Evolutionary conservation across 2,888 invertebrate species (phyloP).

Genomic region (Lepidochrysops patricia): DNA sequence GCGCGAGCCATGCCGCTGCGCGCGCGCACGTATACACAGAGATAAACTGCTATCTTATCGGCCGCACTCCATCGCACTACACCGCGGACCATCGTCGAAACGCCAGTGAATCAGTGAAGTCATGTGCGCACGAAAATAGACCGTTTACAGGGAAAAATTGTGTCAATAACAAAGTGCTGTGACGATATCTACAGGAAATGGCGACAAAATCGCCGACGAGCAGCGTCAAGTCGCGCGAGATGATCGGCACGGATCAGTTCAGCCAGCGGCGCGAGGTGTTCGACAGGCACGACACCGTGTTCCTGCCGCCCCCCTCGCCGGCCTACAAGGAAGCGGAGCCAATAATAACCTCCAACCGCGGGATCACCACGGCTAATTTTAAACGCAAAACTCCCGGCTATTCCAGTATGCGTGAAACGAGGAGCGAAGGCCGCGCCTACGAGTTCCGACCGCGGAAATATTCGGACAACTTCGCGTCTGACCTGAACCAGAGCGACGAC

Average conservation of each 20-base stretch:
- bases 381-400: slow-evolving; percentile 58
- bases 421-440: slow-evolving; percentile 48
- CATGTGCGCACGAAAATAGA: slow-evolving; percentile 71
- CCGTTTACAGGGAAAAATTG: slow-evolving; percentile 70
- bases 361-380: slow-evolving; percentile 61
- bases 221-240: slow-evolving; percentile 66
- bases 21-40: slow-evolving; percentile 36
- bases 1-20: neutral
- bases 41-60: slow-evolving; percentile 72
- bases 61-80: slow-evolving; percentile 63
- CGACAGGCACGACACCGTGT: slow-evolving; percentile 68
- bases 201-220: slow-evolving; percentile 65
- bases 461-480: slow-evolving; percentile 64
- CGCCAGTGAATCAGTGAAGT: slow-evolving; percentile 68
- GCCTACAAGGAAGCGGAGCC: slow-evolving; percentile 50
- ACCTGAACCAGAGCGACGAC: slow-evolving; percentile 60
- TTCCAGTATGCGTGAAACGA: slow-evolving; percentile 65
- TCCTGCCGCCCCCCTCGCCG: slow-evolving; percentile 55
- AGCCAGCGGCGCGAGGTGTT: slow-evolving; percentile 70
- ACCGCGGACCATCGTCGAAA: slow-evolving; percentile 65
- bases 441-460: slow-evolving; percentile 63
- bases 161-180: slow-evolving; percentile 69
- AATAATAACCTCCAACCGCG: slow-evolving; percentile 62
- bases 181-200: slow-evolving; percentile 71
- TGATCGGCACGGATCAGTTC: slow-evolving; percentile 67